Conservation (phyloP, 2,113 vertebrate species). For the Smithornis capensis region DNA sequence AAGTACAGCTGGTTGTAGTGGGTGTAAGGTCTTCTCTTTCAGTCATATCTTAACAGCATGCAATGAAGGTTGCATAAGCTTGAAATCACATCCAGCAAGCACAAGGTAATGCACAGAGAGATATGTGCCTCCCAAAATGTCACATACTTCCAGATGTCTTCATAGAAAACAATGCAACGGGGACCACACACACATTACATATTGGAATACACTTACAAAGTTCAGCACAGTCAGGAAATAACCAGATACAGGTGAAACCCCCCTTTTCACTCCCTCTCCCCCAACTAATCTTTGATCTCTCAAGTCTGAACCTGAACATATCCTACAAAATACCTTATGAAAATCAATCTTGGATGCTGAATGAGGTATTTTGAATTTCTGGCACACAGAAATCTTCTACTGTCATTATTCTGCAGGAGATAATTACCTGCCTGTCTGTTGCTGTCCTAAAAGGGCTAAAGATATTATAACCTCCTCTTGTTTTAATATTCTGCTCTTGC, state of each 20-base stretch:
- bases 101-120: background rate
- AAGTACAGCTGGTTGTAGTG: constrained; percentile 36
- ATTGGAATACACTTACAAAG: background rate
- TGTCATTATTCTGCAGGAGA: background rate
- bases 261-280: background rate
- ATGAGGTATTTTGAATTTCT: background rate
- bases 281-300: background rate
- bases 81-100: background rate
- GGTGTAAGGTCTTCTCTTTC: constrained; percentile 33
- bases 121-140: background rate
- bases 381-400: background rate
- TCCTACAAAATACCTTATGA: background rate
- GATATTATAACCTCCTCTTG: background rate
- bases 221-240: background rate
- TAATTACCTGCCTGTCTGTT: background rate
- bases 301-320: background rate
- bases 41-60: background rate
- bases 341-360: background rate
- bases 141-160: background rate
- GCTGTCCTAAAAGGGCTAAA: background rate
- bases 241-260: fast-evolving
- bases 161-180: background rate
- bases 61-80: background rate
- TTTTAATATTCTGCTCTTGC: background rate
- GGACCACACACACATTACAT: background rate